phyloP scores from a whole-genome alignment of 2,888 invertebrate species.

The Bibio marci region DNA sequence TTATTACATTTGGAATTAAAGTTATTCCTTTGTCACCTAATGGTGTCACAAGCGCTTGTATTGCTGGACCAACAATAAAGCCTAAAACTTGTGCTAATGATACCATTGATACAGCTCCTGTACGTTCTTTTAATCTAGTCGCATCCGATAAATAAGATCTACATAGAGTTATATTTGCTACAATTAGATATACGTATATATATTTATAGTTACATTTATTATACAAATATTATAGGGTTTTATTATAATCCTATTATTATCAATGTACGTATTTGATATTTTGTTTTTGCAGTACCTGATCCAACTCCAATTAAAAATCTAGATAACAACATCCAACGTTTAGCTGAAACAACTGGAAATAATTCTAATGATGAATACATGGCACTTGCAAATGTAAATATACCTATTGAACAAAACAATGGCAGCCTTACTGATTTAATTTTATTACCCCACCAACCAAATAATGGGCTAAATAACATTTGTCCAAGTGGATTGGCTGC shows the following conservation, averaged over 20 bases:
- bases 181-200: no score
- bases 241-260: no score
- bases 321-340: slow-evolving; percentile 58
- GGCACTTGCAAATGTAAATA: slow-evolving; percentile 56
- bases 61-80: slow-evolving; percentile 69
- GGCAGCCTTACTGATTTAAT: slow-evolving; percentile 54
- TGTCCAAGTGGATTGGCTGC: slow-evolving; percentile 78
- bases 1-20: slow-evolving; percentile 34
- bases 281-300: slow-evolving; percentile 39
- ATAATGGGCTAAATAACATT: slow-evolving; percentile 67
- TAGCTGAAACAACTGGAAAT: slow-evolving; percentile 39
- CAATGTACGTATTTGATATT: not conserved
- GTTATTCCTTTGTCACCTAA: slow-evolving; percentile 47
- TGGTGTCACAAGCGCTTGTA: slow-evolving; percentile 67
- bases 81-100: slow-evolving; percentile 75
- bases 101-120: slow-evolving; percentile 66
- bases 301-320: slow-evolving; percentile 70
- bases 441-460: slow-evolving; percentile 73
- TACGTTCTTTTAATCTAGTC: slow-evolving; percentile 61
- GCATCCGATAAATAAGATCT: slow-evolving; percentile 73
- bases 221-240: no score
- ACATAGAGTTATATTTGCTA: slow-evolving; percentile 70
- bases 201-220: no score
- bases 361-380: slow-evolving; percentile 61
- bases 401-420: slow-evolving; percentile 44